Evolutionary conservation across 2,797 vertebrate species (phyloP).

Genomic region (Poeciliopsis gracilis): DNA sequence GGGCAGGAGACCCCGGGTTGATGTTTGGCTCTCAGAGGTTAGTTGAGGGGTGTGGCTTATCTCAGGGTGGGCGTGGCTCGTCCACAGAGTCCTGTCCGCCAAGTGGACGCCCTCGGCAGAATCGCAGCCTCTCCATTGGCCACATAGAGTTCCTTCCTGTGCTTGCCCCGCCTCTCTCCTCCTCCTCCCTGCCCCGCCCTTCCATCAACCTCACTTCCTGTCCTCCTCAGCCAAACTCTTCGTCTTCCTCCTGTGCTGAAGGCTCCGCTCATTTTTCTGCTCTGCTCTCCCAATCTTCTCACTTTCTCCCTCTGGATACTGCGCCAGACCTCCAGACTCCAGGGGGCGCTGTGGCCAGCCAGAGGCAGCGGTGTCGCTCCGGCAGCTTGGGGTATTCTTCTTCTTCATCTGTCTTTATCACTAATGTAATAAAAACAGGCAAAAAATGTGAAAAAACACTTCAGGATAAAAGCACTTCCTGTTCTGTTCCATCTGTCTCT

Average conservation of each 20-base stretch:
- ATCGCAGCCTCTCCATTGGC: slow-evolving; percentile 86
- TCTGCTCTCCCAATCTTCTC: slow-evolving; percentile 59
- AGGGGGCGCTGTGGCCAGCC: slow-evolving; percentile 32
- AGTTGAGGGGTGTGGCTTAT: slow-evolving; percentile 82
- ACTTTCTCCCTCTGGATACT: slow-evolving; percentile 48
- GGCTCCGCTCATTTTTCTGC: slow-evolving; percentile 41
- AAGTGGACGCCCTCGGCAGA: slow-evolving; percentile 49
- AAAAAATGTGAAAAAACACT: neutral
- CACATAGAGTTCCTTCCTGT: slow-evolving; percentile 49
- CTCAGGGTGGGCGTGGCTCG: slow-evolving; percentile 43
- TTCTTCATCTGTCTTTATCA: neutral
- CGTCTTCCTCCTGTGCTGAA: slow-evolving; percentile 35
- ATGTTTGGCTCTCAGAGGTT: slow-evolving; percentile 91
- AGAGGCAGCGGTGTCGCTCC: slow-evolving; percentile 28
- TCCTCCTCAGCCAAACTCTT: neutral
- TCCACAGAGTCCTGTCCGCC: slow-evolving; percentile 28
- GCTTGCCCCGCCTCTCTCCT: neutral
- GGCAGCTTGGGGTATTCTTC: slow-evolving; percentile 60
- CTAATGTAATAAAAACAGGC: neutral
- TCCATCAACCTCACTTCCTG: neutral
- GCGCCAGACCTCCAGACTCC: slow-evolving; percentile 44
- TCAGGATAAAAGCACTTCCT: neutral
- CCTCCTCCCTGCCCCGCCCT: neutral
- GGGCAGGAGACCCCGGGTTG: slow-evolving; percentile 83
- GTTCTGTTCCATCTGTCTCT: neutral